Evolutionary conservation across 2,888 invertebrate species (phyloP).

Genomic region (Rhagium mordax): DNA sequence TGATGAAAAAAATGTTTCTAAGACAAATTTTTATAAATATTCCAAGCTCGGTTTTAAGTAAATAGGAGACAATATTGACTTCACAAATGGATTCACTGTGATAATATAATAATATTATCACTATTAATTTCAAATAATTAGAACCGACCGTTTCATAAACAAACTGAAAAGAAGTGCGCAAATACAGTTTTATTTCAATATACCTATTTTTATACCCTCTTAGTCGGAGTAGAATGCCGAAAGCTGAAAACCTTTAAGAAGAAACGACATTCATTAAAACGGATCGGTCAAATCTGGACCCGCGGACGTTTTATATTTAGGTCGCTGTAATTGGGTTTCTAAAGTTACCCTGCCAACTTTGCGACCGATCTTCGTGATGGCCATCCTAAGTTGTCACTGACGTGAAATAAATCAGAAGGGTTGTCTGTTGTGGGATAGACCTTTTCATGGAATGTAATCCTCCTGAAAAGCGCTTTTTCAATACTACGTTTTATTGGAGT

Average conservation of each 20-base stretch:
- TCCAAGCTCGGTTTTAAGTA: no score
- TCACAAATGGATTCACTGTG: no score
- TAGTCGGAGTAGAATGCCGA: not conserved
- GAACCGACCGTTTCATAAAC: no score
- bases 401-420: constrained; percentile 24
- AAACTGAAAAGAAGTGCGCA: no score
- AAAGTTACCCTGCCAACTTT: constrained; percentile 8
- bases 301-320: constrained; percentile 18
- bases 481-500: not conserved
- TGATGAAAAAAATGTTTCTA: no score
- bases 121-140: no score
- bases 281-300: constrained; percentile 21
- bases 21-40: no score
- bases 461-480: not conserved
- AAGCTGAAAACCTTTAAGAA: not conserved
- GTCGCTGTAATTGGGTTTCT: constrained; percentile 13
- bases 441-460: not conserved
- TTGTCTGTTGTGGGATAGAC: constrained; percentile 2
- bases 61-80: no score
- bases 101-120: no score
- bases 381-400: constrained; percentile 13
- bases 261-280: constrained; percentile 18
- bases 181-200: not conserved
- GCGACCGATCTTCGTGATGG: constrained; percentile 15
- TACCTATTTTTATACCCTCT: not conserved